Percentiles rank a stretch among this genome's conserved stretches.
These are phyloP conservation scores for Goniozus legneri DNA, from an alignment of 1,140 invertebrate genomes.

Conservation along the genomic window DNA sequence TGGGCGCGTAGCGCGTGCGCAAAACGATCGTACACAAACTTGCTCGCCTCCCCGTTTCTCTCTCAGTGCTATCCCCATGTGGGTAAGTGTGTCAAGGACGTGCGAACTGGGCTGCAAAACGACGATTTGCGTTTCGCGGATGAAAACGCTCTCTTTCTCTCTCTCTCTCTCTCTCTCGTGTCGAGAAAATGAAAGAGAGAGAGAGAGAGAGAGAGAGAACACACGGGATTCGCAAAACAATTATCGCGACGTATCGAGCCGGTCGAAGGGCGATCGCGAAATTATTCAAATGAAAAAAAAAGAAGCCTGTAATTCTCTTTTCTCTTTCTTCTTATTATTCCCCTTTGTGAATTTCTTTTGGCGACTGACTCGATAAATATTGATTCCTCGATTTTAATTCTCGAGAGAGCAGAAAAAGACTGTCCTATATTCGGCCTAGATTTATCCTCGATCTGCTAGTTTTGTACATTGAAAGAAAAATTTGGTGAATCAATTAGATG, in stretches of 20 bases:
- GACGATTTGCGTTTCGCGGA: slow-evolving; percentile 36
- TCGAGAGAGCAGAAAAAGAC: too few relatives aligned
- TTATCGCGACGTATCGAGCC: slow-evolving; percentile 1
- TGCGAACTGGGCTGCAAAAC: slow-evolving; percentile 51
- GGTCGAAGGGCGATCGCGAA: neutral
- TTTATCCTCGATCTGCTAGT: too few relatives aligned
- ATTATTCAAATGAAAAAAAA: neutral
- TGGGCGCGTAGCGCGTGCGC: slow-evolving; percentile 8
- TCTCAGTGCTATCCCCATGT: slow-evolving; percentile 36
- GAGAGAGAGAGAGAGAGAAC: neutral
- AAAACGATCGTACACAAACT: slow-evolving; percentile 12
- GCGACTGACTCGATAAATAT: too few relatives aligned
- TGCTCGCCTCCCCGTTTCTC: slow-evolving; percentile 18
- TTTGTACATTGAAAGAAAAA: too few relatives aligned
- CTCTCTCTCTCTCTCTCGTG: neutral
- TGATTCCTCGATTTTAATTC: too few relatives aligned
- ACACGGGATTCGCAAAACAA: slow-evolving; percentile 10
- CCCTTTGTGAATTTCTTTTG: too few relatives aligned
- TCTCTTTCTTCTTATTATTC: too few relatives aligned
- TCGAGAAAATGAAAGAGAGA: too few relatives aligned
- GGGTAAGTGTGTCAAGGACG: slow-evolving; percentile 53
- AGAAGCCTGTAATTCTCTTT: neutral
- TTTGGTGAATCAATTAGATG: too few relatives aligned
- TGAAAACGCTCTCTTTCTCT: slow-evolving; percentile 18
- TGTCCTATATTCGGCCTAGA: too few relatives aligned